Conservation (phyloP, 2,888 invertebrate species). For the Linyphia triangularis region DNA sequence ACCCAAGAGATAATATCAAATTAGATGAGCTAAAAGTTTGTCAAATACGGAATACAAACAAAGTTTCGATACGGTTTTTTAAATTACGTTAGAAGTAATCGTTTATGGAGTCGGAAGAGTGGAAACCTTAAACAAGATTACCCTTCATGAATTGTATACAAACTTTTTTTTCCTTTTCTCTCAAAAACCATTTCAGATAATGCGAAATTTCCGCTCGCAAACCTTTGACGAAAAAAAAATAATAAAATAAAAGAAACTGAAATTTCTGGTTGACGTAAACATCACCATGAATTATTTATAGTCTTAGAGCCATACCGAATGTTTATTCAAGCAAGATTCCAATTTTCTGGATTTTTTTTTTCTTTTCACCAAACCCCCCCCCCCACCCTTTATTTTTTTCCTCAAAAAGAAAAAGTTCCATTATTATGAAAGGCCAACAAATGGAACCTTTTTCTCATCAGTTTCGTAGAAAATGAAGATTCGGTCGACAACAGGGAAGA, state of each 20-base stretch:
- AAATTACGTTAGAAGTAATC: slow-evolving; percentile 72
- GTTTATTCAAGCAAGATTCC: slow-evolving; percentile 75
- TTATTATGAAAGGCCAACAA: slow-evolving; percentile 75
- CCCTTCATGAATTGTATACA: slow-evolving; percentile 73
- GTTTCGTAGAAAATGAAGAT: slow-evolving; percentile 72
- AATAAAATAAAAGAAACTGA: slow-evolving; percentile 40
- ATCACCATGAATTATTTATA: slow-evolving; percentile 75
- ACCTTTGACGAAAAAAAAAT: slow-evolving; percentile 60
- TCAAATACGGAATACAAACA: slow-evolving; percentile 61
- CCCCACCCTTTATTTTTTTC: slow-evolving; percentile 33
- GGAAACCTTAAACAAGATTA: slow-evolving; percentile 72
- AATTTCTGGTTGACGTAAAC: slow-evolving; percentile 74
- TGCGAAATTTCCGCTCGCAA: slow-evolving; percentile 74
- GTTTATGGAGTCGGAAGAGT: slow-evolving; percentile 60
- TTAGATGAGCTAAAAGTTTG: slow-evolving; percentile 44
- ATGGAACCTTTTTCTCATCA: slow-evolving; percentile 75
- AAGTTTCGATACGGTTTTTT: slow-evolving; percentile 44
- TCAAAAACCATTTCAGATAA: slow-evolving; percentile 67
- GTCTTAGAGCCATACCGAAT: slow-evolving; percentile 72
- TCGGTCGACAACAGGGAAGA: slow-evolving; percentile 71
- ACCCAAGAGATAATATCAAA: neutral
- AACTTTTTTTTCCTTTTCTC: slow-evolving; percentile 44
- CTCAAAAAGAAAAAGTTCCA: slow-evolving; percentile 56
- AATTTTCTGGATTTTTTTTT: slow-evolving; percentile 67
- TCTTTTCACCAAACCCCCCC: slow-evolving; percentile 4